Evolutionary conservation across 1,140 invertebrate species (phyloP).

Genomic region (Octopus sinensis): DNA sequence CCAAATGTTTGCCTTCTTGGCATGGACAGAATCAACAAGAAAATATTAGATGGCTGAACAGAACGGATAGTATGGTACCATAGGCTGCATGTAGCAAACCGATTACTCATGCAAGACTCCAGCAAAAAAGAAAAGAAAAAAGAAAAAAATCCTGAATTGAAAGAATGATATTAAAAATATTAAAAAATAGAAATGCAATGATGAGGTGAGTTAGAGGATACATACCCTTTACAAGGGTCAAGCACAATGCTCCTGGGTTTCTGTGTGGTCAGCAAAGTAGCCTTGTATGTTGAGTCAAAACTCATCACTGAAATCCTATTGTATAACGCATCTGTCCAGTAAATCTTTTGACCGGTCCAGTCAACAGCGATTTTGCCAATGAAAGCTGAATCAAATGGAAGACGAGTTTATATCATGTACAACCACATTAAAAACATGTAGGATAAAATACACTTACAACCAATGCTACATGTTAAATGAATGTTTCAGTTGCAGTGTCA

Average conservation of each 20-base stretch:
- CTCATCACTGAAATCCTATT: conserved; percentile 49
- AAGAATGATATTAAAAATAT: conserved; percentile 8
- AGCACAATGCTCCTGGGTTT: conserved; percentile 91
- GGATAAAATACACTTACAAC: too few species aligned
- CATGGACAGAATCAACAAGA: too few species aligned
- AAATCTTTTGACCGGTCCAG: conserved; percentile 91
- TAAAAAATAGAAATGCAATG: neutral
- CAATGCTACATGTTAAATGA: too few species aligned
- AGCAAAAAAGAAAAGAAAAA: neutral
- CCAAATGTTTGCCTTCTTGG: too few species aligned
- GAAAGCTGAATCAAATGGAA: too few species aligned
- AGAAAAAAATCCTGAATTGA: neutral
- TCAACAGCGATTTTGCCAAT: too few species aligned
- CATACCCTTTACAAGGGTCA: conserved; percentile 91
- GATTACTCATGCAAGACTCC: neutral
- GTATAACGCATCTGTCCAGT: conserved; percentile 87
- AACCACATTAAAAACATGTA: too few species aligned
- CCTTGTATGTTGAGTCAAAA: conserved; percentile 78
- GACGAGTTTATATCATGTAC: too few species aligned
- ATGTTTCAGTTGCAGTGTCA: too few species aligned
- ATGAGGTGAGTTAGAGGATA: conserved; percentile 4
- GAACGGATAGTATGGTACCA: neutral
- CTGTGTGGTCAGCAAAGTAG: conserved; percentile 90
- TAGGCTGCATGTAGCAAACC: neutral
- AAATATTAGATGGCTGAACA: too few species aligned